Percentiles rank a stretch among this genome's conserved stretches.
Evolutionary conservation across 2,888 invertebrate species (phyloP).

Genomic region (Hypolimnas misippus): DNA sequence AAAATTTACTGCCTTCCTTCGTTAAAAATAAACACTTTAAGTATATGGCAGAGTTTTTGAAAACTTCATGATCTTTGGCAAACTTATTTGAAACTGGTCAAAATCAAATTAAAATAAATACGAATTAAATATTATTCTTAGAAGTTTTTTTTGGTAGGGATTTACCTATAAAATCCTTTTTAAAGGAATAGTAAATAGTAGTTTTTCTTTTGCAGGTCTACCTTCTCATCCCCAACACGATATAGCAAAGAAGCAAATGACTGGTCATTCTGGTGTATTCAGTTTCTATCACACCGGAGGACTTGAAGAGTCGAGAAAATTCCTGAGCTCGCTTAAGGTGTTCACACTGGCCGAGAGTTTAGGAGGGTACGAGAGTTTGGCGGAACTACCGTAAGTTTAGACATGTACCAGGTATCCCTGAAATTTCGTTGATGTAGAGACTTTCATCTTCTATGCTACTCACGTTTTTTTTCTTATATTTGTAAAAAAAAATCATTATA

Average conservation of each 20-base stretch:
- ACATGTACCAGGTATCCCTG: neutral
- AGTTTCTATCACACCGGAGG: constrained; percentile 94
- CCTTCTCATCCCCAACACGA: constrained; percentile 94
- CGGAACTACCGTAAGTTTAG: constrained; percentile 93
- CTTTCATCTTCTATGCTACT: neutral
- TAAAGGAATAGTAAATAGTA: neutral
- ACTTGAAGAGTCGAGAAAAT: constrained; percentile 87
- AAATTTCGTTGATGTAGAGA: neutral
- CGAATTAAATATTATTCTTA: too few relatives aligned
- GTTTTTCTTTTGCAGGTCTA: constrained; percentile 82
- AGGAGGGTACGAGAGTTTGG: constrained; percentile 97
- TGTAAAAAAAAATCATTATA: too few relatives aligned
- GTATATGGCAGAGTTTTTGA: too few relatives aligned
- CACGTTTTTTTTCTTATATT: neutral
- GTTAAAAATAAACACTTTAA: too few relatives aligned
- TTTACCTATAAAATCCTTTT: too few relatives aligned
- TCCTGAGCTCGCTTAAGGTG: constrained; percentile 90
- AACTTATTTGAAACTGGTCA: too few relatives aligned
- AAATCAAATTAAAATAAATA: too few relatives aligned
- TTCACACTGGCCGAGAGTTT: constrained; percentile 96
- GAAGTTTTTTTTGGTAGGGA: too few relatives aligned
- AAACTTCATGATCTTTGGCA: too few relatives aligned
- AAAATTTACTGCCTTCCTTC: too few relatives aligned
- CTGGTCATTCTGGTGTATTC: constrained; percentile 96
- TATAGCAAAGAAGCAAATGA: constrained; percentile 90